Base-by-base conservation (phyloP, 2,888 invertebrate genomes). In the Dasypolia templi region DNA sequence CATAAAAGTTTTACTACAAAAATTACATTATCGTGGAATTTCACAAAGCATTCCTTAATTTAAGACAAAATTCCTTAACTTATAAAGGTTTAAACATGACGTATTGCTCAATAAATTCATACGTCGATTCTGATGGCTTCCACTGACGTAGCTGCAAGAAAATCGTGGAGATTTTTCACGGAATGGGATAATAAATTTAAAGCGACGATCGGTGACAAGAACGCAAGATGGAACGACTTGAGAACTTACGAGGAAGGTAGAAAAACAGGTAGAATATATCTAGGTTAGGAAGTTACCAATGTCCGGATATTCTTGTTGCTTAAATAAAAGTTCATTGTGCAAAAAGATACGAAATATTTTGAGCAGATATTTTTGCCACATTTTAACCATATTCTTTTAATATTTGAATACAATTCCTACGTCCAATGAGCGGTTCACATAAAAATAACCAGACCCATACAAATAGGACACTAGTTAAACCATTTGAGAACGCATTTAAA, bases 101-200 rank as follows among this genome's bases (percentile, higher is more conserved):
- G 42, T 90, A 91, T 90, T 87, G 87, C 86, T 85, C 86, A 89
- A 91, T 91, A 91, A 91, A 91, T 90, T 86, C 87, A 86, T 83
- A 87, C 85, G 89, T 91, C 90, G 79, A 82, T 81, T 67, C 88
- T 89, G 88, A 90, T 87, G 79, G 87, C 74, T 72, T 75, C 56
- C 67, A 74, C 49, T 76, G 85, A 82, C 78, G 75, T 35, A 53
- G 81, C 83, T 83, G 82, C 77, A 78, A 88, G 90, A 87, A 90
- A 92, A 93, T 91, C 86, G 91, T 88, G 83, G 76, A 88, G 88
- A 93, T 93, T 92, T 91, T 90, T 91, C 90, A 86, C 75, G 79
- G 82, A 89, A 92, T 91, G 82, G 89, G 86, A 88, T 91, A 91
- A 91, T 91, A 90, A 89, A 91, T 92, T 90, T 89, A 86, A 83